Evolutionary conservation across 2,113 vertebrate species (phyloP).

Genomic region (Charadrius vociferus): DNA sequence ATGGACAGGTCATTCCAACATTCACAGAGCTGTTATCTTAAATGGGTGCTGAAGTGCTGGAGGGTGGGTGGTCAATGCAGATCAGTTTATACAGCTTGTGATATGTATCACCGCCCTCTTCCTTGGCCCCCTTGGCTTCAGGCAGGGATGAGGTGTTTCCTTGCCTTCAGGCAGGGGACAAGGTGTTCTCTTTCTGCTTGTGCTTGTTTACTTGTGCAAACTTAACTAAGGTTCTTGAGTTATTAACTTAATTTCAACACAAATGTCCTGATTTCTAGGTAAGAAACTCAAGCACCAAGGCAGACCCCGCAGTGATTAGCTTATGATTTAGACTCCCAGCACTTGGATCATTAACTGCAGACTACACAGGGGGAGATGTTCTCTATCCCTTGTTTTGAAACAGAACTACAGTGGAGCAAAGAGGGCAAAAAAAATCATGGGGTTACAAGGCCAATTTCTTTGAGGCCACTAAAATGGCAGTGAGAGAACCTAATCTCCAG

Average conservation of each 20-base stretch:
- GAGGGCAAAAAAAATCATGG: background rate
- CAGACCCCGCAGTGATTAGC: background rate
- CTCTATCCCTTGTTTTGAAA: background rate
- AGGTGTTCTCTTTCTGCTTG: background rate
- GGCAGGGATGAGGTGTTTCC: background rate
- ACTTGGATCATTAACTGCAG: background rate
- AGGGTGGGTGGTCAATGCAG: background rate
- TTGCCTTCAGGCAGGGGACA: background rate
- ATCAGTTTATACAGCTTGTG: background rate
- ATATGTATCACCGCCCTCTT: background rate
- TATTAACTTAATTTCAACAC: background rate
- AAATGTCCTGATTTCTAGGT: background rate
- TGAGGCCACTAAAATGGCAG: background rate
- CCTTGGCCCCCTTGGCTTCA: background rate
- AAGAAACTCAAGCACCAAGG: background rate
- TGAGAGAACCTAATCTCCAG: background rate
- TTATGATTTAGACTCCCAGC: background rate
- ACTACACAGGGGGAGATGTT: background rate
- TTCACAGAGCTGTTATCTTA: background rate
- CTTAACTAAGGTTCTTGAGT: background rate
- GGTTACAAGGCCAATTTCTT: background rate
- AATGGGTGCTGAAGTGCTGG: background rate
- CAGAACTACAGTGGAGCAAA: background rate
- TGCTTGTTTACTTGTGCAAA: background rate
- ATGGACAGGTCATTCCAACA: background rate